Conservation (phyloP, 92 coral and sea anemone genomes). For the Hydrozoanthus gracilis region DNA sequence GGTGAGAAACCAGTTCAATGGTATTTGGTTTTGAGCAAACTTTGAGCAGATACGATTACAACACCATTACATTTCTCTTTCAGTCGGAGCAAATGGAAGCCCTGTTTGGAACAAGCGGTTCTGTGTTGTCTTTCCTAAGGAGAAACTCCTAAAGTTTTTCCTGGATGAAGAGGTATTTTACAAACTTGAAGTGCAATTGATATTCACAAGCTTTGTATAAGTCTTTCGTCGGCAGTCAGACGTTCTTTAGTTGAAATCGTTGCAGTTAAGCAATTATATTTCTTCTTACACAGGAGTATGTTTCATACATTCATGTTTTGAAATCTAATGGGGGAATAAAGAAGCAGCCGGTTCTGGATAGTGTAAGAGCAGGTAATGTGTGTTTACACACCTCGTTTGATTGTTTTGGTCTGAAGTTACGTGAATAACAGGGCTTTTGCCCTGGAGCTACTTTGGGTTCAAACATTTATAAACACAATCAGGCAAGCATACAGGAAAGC, state of each 20-base stretch:
- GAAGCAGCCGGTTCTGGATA: not conserved
- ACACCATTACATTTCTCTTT: not conserved
- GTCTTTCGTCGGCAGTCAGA: not conserved
- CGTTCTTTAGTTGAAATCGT: not conserved
- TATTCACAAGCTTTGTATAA: not conserved
- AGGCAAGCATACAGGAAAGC: not conserved
- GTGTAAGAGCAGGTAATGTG: not conserved
- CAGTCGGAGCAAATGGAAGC: conserved; percentile 45
- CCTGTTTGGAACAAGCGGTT: conserved; percentile 63
- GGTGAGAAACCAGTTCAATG: conserved; percentile 44
- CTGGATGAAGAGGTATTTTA: conserved; percentile 61
- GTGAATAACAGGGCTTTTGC: not conserved
- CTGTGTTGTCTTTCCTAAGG: conserved; percentile 70
- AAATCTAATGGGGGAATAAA: not conserved
- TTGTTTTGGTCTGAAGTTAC: conserved; percentile 2
- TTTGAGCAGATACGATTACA: too few species aligned
- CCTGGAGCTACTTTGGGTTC: not conserved
- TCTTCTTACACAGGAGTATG: conserved; percentile 34
- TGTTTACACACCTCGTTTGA: not conserved
- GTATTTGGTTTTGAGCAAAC: not conserved
- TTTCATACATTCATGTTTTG: not conserved
- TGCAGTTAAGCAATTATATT: not conserved
- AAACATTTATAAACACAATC: not conserved
- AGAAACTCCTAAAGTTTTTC: conserved; percentile 60
- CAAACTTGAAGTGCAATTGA: not conserved